Base-by-base conservation (phyloP, 2,797 vertebrate species). In the Naso thynnoides region DNA sequence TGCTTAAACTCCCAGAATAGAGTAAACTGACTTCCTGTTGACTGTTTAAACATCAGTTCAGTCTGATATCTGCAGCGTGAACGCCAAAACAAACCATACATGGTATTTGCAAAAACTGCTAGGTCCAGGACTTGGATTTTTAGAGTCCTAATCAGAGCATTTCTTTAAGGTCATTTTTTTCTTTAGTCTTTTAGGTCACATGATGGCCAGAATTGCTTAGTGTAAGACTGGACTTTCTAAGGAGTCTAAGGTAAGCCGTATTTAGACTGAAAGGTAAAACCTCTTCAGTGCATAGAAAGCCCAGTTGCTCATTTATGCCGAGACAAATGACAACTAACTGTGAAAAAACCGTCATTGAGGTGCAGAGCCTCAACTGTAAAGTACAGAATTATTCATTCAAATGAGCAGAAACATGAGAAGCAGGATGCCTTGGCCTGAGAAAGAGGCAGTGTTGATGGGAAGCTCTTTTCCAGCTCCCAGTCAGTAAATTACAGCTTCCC, bases 401-500 rank as follows among this genome's bases (percentile, higher is more conserved):
- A 24, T 33, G 33, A 41, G 13, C 5, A 31, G 42, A 57, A 44
- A 45, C 1, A 55, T 26, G 15, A 11, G 4, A 5, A 14, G 3
- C n/a, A 5, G 10, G 5, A 41, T 5, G 52, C 4, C 16, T 24
- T 7, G 16, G 41, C 61, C 54, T 5, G 9, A 64, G 24, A 67
- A 61, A 62, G 62, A 79, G 68, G 70, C 56, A 53, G 44, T 33
- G 60, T 45, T 71, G 57, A 80, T 59, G 67, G 55, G 74, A 82
- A 79, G 79, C 81, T 85, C 76, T 88, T 90, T 91, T 82, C 72
- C 76, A 73, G 82, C 70, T 86, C 42, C 77, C 53, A 76, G 76
- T 78, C 78, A 70, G 74, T 86, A 89, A 91, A 92, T 90, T 86
- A 89, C 76, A 85, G 80, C 81, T 79, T 86, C 78, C 36, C 76